phyloP scores from a whole-genome alignment of 2,888 invertebrate species.

The Hyalella azteca region DNA sequence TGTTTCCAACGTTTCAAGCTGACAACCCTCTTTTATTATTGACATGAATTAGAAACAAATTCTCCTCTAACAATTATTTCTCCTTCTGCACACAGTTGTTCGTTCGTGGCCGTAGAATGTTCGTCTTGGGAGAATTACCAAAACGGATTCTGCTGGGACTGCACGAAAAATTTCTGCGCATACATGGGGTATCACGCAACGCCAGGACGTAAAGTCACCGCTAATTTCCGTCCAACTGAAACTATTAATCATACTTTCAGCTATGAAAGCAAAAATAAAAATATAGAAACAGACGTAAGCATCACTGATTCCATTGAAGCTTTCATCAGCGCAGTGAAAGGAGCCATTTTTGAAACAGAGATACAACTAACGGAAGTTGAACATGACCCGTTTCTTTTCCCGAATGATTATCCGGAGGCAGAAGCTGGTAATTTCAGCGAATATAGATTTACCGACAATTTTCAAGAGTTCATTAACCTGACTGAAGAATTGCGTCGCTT shows the following conservation, averaged over 20 bases:
- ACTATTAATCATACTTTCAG: too few species aligned
- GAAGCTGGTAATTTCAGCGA: neutral
- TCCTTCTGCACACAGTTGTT: constrained; percentile 41
- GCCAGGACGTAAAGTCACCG: neutral
- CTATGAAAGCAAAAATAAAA: too few species aligned
- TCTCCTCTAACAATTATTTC: too few species aligned
- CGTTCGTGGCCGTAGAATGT: constrained; percentile 44
- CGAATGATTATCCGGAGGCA: neutral
- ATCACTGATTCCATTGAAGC: neutral
- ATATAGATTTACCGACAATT: neutral
- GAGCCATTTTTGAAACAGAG: too few species aligned
- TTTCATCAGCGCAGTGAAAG: neutral
- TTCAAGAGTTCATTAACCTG: neutral
- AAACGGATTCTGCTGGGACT: constrained; percentile 51
- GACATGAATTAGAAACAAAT: too few species aligned
- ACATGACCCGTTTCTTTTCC: too few species aligned
- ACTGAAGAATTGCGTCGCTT: too few species aligned
- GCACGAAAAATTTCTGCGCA: constrained; percentile 26
- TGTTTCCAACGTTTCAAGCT: too few species aligned
- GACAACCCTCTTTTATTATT: too few species aligned
- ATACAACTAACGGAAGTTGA: too few species aligned
- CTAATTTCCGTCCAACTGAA: too few species aligned
- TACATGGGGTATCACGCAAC: constrained; percentile 45
- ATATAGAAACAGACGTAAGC: neutral
- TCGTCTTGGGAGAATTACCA: constrained; percentile 46